Conservation (phyloP, 2,113 vertebrate species). For the Apteryx owenii region DNA sequence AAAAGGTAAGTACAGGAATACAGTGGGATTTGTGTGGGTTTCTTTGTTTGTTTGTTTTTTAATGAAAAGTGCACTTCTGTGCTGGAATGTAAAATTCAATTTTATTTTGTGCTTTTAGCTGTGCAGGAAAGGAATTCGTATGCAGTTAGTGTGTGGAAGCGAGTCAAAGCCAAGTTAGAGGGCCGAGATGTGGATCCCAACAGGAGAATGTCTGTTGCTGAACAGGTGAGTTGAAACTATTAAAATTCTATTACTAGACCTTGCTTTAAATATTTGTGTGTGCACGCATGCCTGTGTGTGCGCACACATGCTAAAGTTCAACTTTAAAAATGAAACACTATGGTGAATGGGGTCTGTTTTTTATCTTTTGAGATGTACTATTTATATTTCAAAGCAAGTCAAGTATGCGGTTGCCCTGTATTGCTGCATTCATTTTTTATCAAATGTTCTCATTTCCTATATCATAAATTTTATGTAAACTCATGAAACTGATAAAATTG, state of each 20-base stretch:
- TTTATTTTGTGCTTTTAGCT: slow-evolving; percentile 75
- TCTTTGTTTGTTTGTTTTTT: no score
- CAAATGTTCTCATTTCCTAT: neutral
- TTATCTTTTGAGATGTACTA: neutral
- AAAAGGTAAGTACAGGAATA: slow-evolving; percentile 83
- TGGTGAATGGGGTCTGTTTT: neutral
- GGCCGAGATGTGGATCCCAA: slow-evolving; percentile 96
- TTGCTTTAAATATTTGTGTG: neutral
- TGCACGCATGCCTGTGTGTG: neutral
- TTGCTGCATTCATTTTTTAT: neutral
- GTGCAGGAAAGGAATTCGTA: slow-evolving; percentile 99
- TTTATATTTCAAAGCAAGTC: neutral
- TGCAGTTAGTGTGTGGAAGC: slow-evolving; percentile 98
- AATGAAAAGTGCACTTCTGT: neutral
- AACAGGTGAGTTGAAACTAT: slow-evolving; percentile 85
- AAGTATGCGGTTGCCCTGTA: neutral
- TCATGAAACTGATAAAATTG: neutral
- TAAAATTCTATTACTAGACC: neutral
- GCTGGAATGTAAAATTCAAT: neutral
- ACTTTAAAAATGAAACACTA: neutral
- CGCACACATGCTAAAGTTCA: neutral
- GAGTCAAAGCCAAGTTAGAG: slow-evolving; percentile 98
- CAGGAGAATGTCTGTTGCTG: slow-evolving; percentile 96
- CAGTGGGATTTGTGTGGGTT: neutral
- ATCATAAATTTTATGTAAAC: neutral